Conservation (phyloP, 2,888 invertebrate species). For the Chrysolina oricalcia region DNA sequence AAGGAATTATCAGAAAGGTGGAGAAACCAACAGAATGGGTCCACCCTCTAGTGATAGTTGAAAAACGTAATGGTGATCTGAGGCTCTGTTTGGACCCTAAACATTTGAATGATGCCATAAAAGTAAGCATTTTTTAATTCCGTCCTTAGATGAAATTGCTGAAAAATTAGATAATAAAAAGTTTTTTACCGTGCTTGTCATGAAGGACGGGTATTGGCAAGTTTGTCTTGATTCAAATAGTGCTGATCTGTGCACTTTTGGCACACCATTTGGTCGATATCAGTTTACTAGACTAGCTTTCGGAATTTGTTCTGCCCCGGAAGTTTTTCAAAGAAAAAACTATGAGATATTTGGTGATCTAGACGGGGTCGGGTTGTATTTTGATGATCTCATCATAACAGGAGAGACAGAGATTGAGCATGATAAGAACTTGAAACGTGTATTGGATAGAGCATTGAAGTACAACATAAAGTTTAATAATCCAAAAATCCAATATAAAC, state of each 20-base stretch:
- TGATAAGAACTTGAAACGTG: slow-evolving; percentile 40
- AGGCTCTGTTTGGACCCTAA: slow-evolving; percentile 42
- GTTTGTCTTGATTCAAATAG: slow-evolving; percentile 27
- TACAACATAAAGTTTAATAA: slow-evolving; percentile 51
- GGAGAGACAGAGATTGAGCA: slow-evolving; percentile 41
- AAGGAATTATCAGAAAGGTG: slow-evolving; percentile 34
- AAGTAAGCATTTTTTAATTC: slow-evolving; percentile 43
- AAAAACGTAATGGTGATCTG: slow-evolving; percentile 44
- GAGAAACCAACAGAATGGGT: slow-evolving; percentile 35
- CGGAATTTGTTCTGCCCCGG: slow-evolving; percentile 47
- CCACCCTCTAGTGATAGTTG: slow-evolving; percentile 42
- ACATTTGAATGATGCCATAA: slow-evolving; percentile 38
- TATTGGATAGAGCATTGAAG: slow-evolving; percentile 49
- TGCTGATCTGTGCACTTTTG: slow-evolving; percentile 30
- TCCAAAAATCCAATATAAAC: slow-evolving; percentile 47
- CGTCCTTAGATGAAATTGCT: slow-evolving; percentile 39
- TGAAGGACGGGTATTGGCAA: slow-evolving; percentile 51
- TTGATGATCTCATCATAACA: slow-evolving; percentile 49
- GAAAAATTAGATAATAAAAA: slow-evolving; percentile 37
- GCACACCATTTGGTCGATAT: slow-evolving; percentile 44
- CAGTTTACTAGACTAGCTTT: slow-evolving; percentile 40
- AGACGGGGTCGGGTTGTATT: slow-evolving; percentile 44
- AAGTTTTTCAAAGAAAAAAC: slow-evolving; percentile 33
- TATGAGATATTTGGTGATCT: slow-evolving; percentile 50
- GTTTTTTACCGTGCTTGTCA: slow-evolving; percentile 47